Conservation (phyloP, 2,113 vertebrate species). For the Garra rufa region DNA sequence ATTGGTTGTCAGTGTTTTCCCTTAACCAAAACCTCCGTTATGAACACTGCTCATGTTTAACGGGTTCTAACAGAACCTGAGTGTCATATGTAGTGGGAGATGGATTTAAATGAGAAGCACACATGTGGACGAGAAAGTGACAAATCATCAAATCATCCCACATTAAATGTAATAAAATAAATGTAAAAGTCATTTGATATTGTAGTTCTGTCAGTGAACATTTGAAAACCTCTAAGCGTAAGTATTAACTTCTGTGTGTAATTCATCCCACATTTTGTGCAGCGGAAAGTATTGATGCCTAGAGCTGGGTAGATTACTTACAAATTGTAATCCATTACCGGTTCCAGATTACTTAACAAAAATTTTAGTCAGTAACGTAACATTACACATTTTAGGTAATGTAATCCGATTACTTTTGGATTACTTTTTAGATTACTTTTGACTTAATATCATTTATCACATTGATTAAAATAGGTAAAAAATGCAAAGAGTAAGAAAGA, state of each 20-base stretch:
- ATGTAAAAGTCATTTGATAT: constrained; percentile 61
- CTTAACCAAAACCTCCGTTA: not conserved
- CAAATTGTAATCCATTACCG: no score
- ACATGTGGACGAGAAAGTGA: constrained; percentile 35
- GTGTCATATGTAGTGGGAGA: constrained; percentile 12
- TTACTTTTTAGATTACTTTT: no score
- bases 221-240: not conserved
- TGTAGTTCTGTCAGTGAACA: constrained; percentile 17
- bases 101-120: constrained; percentile 49
- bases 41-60: constrained; percentile 15
- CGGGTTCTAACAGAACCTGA: not conserved
- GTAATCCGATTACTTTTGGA: no score
- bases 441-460: no score
- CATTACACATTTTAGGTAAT: no score
- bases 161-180: constrained; percentile 53
- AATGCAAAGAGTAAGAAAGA: no score
- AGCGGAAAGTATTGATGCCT: not conserved
- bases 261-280: not conserved
- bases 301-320: no score
- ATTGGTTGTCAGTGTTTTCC: constrained; percentile 43
- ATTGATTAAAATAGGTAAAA: no score
- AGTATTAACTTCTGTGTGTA: not conserved
- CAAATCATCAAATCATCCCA: constrained; percentile 16
- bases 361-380: no score
- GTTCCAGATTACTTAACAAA: no score